Evolutionary conservation across 2,888 invertebrate species (phyloP), one percentile per base, ranked within the genome.

Genomic region (Euplagia quadripunctaria): DNA sequence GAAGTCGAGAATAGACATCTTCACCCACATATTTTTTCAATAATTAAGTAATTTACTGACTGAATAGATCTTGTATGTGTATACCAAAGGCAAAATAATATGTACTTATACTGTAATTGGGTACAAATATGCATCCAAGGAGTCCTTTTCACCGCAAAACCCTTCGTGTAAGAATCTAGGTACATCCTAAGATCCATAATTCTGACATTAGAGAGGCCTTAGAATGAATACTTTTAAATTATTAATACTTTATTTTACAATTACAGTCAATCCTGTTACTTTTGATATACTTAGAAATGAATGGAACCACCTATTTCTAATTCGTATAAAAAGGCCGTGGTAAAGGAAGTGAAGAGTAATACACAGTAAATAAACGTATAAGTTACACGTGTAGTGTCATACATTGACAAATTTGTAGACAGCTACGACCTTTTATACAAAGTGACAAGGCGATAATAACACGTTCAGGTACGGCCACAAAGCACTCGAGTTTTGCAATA

Each of bases 401-500:
- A 84, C 76, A 86, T 86, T 88, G 88, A 88, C 87, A 88, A 88
- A 89, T 88, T 86, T 77, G 77, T 83, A 74, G 74, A 82, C 76
- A 61, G 69, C 65, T 72, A 67, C 78, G 83, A 79, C 87, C 89
- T 87, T 89, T 88, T 85, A 86, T 85, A 80, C 73, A 77, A 79
- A 83, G 84, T 90, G 89, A 91, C 88, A 73, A 68, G 67, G 65
- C 77, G 71, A 79, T 75, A 77, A 79, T 79, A 73, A 69, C 71
- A 76, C 66, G 51, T 71, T 70, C 16, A 46, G 66, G 70, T 70
- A 65, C 65, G 74, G 83, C 78, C 73, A 31, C 61, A 61, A 76
- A 76, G 31, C 16, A 41, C 71, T 66, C 70, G 76, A 17, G 6
- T 0, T 31, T 58, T 17, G 11, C 43, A 42, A 5, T 1, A 46